These are phyloP conservation scores for Tragelaphus buxtoni DNA, from an alignment of 2,113 vertebrate species.

Conservation along the genomic window DNA sequence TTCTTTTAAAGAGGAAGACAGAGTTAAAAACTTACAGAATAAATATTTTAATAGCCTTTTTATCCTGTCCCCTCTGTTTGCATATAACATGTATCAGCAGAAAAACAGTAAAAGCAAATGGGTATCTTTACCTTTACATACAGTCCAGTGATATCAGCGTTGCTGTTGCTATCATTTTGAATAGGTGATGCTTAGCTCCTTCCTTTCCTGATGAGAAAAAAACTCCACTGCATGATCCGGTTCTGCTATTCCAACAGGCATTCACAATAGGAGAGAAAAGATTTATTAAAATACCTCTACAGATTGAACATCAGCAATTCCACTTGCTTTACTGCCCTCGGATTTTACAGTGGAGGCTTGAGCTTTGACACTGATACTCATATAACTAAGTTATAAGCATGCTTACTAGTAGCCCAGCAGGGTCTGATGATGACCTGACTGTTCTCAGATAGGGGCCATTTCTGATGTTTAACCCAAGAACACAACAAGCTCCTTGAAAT, in stretches of 20 bases:
- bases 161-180: not conserved
- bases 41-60: not conserved
- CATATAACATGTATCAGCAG: not conserved
- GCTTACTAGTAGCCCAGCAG: not conserved
- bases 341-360: not conserved
- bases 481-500: not conserved
- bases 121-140: not conserved
- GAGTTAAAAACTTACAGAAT: not conserved
- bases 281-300: not conserved
- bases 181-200: not conserved
- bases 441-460: constrained; percentile 17
- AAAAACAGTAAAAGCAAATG: not conserved
- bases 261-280: not conserved
- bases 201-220: not conserved
- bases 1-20: not conserved
- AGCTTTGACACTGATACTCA: not conserved
- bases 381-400: constrained; percentile 1
- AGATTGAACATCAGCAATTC: not conserved
- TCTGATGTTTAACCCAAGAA: constrained; percentile 49
- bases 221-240: not conserved
- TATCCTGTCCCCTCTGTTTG: not conserved
- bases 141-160: no score
- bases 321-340: not conserved
- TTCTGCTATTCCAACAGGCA: not conserved
- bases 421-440: constrained; percentile 32